Evolutionary conservation across 1,140 invertebrate species (phyloP), one percentile per base, ranked within the genome.

Genomic region (Papilio polyxenes): DNA sequence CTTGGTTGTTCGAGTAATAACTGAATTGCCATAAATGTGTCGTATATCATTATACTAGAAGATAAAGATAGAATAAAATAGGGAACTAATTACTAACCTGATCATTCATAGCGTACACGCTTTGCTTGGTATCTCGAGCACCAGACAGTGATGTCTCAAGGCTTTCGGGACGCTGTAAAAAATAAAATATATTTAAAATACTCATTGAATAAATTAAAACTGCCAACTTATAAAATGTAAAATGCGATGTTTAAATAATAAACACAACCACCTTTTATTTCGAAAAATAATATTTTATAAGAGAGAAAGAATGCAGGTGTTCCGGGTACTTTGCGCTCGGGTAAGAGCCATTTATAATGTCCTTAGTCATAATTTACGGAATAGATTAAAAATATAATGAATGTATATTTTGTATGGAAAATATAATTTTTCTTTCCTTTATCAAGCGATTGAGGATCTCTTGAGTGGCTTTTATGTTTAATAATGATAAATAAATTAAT

Each of bases 121-220:
- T 96, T 89, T 94, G 94, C 85, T 96, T 95, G 84, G 96, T 95
- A 88, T 96, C 95, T 88, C 96, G 96, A 83, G 96, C 95, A 89
- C 96, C 96, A 92, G 96, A 96, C 89, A 97, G 93, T 85, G 96
- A 96, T 88, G 97, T 95, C 87, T 97, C 96, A 89, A 97, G 94
- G 92, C 96, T 97, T 95, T 97, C 96, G 92, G 96, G 96, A 95
- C 96, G 96, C 97, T 97, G 96, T 72, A 97, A 97, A 92, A 95
- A 89, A 89, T 90, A 87, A 82, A 69, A 83, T 40, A 62, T 40
- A 79, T 72, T 44, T 40, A 65, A 23, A 17, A 75, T 74, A 65
- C 37, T 62, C 48, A 6, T 75, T 80, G 49, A 62, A 37, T 62
- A 31, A 7, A 81, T 53, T 74, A 48, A 62, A 84, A 74, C 44